These are phyloP conservation scores for Listronotus oregonensis DNA, from an alignment of 1,140 invertebrate genomes.

Conservation along the genomic window DNA sequence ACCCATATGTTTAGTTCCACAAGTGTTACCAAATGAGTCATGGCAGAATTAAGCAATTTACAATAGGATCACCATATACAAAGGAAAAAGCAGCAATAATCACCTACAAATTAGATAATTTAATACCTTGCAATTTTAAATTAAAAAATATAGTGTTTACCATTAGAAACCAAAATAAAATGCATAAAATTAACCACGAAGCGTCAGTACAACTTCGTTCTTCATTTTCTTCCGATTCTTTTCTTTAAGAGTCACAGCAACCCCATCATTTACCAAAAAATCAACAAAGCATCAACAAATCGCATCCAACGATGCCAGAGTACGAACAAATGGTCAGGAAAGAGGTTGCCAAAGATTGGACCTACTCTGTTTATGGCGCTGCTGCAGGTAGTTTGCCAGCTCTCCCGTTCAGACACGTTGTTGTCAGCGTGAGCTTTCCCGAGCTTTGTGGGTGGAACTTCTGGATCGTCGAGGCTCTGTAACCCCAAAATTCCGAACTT, in stretches of 20 bases:
- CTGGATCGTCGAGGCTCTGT: too few species aligned
- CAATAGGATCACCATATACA: constrained; percentile 84
- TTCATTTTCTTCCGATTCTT: constrained; percentile 51
- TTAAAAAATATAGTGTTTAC: constrained; percentile 60
- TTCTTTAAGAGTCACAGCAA: constrained; percentile 43
- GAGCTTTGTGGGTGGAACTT: too few species aligned
- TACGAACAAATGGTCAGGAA: too few species aligned
- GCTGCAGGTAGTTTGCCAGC: too few species aligned
- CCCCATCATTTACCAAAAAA: constrained; percentile 24
- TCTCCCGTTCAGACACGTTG: too few species aligned
- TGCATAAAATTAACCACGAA: constrained; percentile 80
- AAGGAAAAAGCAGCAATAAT: constrained; percentile 86
- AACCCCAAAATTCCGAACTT: too few species aligned
- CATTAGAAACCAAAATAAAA: constrained; percentile 87
- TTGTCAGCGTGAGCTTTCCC: too few species aligned
- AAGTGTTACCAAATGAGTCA: constrained; percentile 96
- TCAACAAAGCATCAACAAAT: too few species aligned
- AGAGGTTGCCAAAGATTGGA: too few species aligned
- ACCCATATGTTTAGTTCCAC: constrained; percentile 80
- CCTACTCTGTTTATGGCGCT: too few species aligned
- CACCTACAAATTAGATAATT: constrained; percentile 63
- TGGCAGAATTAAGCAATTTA: constrained; percentile 91
- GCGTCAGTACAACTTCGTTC: constrained; percentile 82
- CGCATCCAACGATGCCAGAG: too few species aligned
- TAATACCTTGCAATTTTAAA: constrained; percentile 23